Evolutionary conservation across 2,797 vertebrate species (phyloP), one percentile per base, ranked within the genome.

Genomic region (Ctenochaetus hawaiiensis): DNA sequence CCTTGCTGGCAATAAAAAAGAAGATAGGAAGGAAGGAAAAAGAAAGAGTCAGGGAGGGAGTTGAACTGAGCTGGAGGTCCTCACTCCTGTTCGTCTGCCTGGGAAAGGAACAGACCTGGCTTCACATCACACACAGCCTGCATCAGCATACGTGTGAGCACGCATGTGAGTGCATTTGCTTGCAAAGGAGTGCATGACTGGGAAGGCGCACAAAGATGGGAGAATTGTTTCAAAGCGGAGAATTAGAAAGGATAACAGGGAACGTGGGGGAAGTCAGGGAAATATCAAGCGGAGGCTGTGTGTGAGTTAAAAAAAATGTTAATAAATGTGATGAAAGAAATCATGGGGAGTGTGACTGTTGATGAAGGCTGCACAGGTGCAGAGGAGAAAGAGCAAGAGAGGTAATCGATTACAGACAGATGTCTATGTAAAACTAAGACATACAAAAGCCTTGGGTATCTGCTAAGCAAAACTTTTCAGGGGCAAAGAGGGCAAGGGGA

Each of bases 101-200:
- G 86, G 90, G 86, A 89, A 90, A 87, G 64, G 45, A 87, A 58
- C 62, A 26, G 67, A 66, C 84, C 83, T 87, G 89, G 87, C 88
- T 74, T 83, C 87, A 90, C 89, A 90, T 91, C 90, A 83, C 84
- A 89, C 58, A 30, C 79, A 43, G 56, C 66, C 84, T 45, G 54
- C 79, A 87, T 73, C 80, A 72, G 82, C 84, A 78, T 72, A 83
- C 69, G 61, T 86, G 81, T 79, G 81, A 75, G 72, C 74, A 57
- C 13, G 68, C 78, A 84, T 67, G 74, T 61, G 74, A 83, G 64
- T 6, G 39, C 61, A 74, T 82, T 78, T 44, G 47, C 78, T 73
- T 79, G 78, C 74, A 26, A 37, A n/a, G 62, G 18, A 51, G 76
- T 86, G 77, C 75, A 68, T 82, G 84, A 72, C 86, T 76, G 60